A percentile compares a stretch with the other conserved stretches of the same genome.
phyloP scores from a whole-genome alignment of 2,888 invertebrate genomes.

The Acronicta aceris region DNA sequence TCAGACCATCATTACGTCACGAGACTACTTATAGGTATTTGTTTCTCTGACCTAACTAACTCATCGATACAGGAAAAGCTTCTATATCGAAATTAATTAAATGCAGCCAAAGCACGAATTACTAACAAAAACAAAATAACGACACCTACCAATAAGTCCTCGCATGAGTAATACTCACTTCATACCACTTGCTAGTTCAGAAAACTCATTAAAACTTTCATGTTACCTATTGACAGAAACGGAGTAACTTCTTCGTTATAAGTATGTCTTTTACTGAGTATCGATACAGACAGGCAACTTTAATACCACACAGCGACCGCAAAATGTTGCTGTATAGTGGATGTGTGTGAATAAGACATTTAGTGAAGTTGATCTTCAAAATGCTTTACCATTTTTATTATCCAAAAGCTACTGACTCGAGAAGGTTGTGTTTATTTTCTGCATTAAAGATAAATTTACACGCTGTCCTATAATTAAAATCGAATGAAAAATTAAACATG shows the following conservation, averaged over 20 bases:
- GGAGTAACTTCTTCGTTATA: conserved; percentile 1
- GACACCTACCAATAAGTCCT: conserved; percentile 22
- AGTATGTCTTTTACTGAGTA: conserved; percentile 1
- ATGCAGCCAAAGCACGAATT: neutral
- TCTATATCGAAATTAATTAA: neutral
- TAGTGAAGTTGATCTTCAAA: too few relatives aligned
- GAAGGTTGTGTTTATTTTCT: too few relatives aligned
- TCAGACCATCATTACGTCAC: too few relatives aligned
- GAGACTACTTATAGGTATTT: too few relatives aligned
- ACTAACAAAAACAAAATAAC: conserved; percentile 12
- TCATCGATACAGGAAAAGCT: too few relatives aligned
- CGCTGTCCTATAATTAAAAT: too few relatives aligned
- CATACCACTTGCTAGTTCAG: conserved; percentile 11
- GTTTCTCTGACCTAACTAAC: too few relatives aligned
- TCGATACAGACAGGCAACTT: neutral
- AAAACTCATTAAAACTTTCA: conserved; percentile 47
- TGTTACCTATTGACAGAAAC: conserved; percentile 28
- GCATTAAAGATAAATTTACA: too few relatives aligned
- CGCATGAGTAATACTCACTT: neutral
- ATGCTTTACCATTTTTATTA: too few relatives aligned
- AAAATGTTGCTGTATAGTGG: neutral
- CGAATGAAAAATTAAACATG: too few relatives aligned
- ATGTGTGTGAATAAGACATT: neutral
- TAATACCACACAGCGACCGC: neutral
- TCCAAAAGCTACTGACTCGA: too few relatives aligned